Conservation (phyloP, 2,888 invertebrate genomes). For the Scaptomyza flava region DNA sequence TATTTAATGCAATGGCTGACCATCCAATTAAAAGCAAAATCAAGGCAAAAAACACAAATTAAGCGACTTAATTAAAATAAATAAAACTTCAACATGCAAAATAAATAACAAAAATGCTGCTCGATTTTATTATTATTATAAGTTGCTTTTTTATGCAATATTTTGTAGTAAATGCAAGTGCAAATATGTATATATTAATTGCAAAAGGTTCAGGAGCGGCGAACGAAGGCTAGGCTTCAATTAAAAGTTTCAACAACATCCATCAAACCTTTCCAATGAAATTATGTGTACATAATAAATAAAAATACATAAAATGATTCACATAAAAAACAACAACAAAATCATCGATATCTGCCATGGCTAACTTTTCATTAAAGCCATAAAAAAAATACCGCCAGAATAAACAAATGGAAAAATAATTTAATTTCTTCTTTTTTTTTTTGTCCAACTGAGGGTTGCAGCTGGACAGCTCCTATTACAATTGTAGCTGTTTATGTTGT, state of each 20-base stretch:
- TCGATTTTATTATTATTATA: conserved; percentile 2
- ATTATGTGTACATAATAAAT: conserved; percentile 64
- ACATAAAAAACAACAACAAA: conserved; percentile 33
- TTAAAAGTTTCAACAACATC: conserved; percentile 74
- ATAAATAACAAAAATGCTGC: conserved; percentile 10
- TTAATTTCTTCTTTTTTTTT: conserved; percentile 47
- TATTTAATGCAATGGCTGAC: conserved; percentile 43
- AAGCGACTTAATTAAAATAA: conserved; percentile 67
- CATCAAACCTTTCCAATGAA: conserved; percentile 58
- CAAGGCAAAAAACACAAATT: conserved; percentile 37
- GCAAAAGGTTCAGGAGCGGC: conserved; percentile 31
- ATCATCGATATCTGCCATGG: conserved; percentile 52
- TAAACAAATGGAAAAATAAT: conserved; percentile 64
- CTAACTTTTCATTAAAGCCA: conserved; percentile 60
- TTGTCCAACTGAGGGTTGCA: conserved; percentile 3
- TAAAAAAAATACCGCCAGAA: conserved; percentile 37
- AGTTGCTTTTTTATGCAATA: conserved; percentile 27
- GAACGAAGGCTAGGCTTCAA: conserved; percentile 62
- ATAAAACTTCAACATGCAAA: conserved; percentile 46
- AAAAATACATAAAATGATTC: conserved; percentile 53
- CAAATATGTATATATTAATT: conserved; percentile 69
- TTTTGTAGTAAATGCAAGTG: conserved; percentile 47
- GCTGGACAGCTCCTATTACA: conserved; percentile 26
- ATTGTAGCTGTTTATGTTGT: conserved; percentile 14
- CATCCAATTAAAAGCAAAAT: conserved; percentile 47